A percentile compares a stretch with the other conserved stretches of the same genome.
These are phyloP conservation scores for Parnassius smintheus DNA, from an alignment of 2,888 invertebrate genomes.

Conservation along the genomic window DNA sequence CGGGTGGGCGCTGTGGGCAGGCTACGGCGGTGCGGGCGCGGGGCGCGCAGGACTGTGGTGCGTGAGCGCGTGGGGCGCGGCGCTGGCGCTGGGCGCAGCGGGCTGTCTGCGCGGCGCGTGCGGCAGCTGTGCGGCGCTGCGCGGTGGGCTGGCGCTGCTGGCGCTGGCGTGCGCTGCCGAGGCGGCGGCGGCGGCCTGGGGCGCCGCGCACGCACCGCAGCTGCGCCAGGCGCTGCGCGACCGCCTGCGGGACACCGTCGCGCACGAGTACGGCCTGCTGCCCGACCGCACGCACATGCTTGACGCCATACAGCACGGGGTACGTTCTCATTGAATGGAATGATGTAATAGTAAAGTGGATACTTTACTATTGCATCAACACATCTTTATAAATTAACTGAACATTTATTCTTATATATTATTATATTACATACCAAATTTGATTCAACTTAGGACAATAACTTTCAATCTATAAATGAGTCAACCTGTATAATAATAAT, in stretches of 20 bases:
- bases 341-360: too few relatives aligned
- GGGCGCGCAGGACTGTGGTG: constrained; percentile 50
- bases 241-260: constrained; percentile 49
- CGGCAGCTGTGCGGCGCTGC: constrained; percentile 52
- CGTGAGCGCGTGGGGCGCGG: constrained; percentile 54
- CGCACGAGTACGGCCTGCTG: constrained; percentile 58
- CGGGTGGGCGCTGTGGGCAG: constrained; percentile 68
- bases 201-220: constrained; percentile 61
- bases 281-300: constrained; percentile 56
- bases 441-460: too few relatives aligned
- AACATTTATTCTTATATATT: too few relatives aligned
- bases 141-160: constrained; percentile 61
- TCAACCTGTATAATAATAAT: too few relatives aligned
- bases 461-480: too few relatives aligned
- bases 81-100: constrained; percentile 55
- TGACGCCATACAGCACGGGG: constrained; percentile 65
- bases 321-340: constrained; percentile 29
- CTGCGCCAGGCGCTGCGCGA: constrained; percentile 52
- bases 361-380: neutral
- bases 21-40: constrained; percentile 52
- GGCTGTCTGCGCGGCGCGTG: constrained; percentile 40
- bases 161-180: constrained; percentile 63
- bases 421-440: too few relatives aligned
- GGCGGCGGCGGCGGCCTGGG: constrained; percentile 69
- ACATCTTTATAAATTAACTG: too few relatives aligned